Evolutionary conservation across 2,888 invertebrate species (phyloP).

Genomic region (Thymelicus lineola): DNA sequence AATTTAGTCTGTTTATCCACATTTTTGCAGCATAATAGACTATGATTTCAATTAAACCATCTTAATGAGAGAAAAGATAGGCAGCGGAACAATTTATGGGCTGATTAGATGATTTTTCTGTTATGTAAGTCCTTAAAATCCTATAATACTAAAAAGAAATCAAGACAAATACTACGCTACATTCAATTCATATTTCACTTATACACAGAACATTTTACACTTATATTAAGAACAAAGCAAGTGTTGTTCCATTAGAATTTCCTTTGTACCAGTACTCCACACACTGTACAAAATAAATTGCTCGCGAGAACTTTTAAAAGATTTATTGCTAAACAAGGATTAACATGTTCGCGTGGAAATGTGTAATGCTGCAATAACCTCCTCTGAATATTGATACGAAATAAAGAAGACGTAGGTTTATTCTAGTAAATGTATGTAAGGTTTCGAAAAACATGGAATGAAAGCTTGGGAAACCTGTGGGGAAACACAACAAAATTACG

Average conservation of each 20-base stretch:
- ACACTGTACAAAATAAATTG: constrained; percentile 21
- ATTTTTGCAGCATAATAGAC: too few relatives aligned
- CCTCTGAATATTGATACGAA: neutral
- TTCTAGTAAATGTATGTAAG: neutral
- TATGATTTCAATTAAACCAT: too few relatives aligned
- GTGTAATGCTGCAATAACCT: neutral
- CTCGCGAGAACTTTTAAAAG: constrained; percentile 20
- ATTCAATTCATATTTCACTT: neutral
- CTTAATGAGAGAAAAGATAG: too few relatives aligned
- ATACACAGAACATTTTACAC: neutral
- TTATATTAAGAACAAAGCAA: neutral
- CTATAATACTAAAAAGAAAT: too few relatives aligned
- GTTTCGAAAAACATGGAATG: neutral
- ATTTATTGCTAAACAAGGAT: constrained; percentile 26
- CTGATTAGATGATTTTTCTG: too few relatives aligned
- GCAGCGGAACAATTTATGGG: too few relatives aligned
- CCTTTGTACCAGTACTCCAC: constrained; percentile 10
- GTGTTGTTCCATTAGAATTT: constrained; percentile 22
- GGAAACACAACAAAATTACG: too few relatives aligned
- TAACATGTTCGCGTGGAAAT: constrained; percentile 24
- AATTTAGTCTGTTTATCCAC: too few relatives aligned
- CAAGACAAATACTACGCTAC: neutral
- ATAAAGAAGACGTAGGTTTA: neutral
- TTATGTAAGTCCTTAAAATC: too few relatives aligned
- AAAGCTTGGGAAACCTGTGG: too few relatives aligned